A percentile compares a stretch with the other conserved stretches of the same genome.
These are phyloP conservation scores for Aulostomus chinensis DNA, from an alignment of 2,797 vertebrate genomes.

Conservation along the genomic window DNA sequence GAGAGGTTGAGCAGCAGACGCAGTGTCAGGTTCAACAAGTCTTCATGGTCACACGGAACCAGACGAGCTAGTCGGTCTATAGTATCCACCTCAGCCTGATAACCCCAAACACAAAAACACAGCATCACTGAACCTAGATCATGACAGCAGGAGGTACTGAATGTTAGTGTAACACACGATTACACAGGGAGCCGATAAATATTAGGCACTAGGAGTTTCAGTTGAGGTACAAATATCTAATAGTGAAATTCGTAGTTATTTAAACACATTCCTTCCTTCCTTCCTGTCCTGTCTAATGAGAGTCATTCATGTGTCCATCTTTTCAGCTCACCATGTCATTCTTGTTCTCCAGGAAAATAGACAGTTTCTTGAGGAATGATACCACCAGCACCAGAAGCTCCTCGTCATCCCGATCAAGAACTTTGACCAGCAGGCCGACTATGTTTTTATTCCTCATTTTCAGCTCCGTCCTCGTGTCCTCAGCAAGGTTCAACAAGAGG, in stretches of 20 bases:
- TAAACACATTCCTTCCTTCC: too few species aligned
- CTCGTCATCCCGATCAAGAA: slow-evolving; percentile 92
- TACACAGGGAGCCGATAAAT: too few species aligned
- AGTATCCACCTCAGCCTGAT: slow-evolving; percentile 92
- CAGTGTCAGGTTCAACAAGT: slow-evolving; percentile 91
- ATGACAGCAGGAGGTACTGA: background rate
- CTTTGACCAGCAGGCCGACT: slow-evolving; percentile 94
- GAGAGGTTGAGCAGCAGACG: slow-evolving; percentile 93
- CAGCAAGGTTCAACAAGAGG: slow-evolving; percentile 93
- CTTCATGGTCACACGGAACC: slow-evolving; percentile 95
- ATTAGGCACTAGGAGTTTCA: too few species aligned
- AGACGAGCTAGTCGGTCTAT: slow-evolving; percentile 89
- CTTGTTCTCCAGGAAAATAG: slow-evolving; percentile 98
- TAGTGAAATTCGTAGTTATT: too few species aligned
- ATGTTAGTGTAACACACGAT: too few species aligned
- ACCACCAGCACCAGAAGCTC: slow-evolving; percentile 94
- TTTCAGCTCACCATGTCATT: slow-evolving; percentile 99
- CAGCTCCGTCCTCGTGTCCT: slow-evolving; percentile 94
- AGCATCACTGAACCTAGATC: background rate
- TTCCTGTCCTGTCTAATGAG: too few species aligned
- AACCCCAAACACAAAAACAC: background rate
- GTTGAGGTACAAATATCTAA: too few species aligned
- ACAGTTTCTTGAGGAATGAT: slow-evolving; percentile 97
- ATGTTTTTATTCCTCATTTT: slow-evolving; percentile 99
- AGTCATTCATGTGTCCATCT: too few species aligned